phyloP scores from a whole-genome alignment of 1,140 invertebrate species.

The Apis cerana region DNA sequence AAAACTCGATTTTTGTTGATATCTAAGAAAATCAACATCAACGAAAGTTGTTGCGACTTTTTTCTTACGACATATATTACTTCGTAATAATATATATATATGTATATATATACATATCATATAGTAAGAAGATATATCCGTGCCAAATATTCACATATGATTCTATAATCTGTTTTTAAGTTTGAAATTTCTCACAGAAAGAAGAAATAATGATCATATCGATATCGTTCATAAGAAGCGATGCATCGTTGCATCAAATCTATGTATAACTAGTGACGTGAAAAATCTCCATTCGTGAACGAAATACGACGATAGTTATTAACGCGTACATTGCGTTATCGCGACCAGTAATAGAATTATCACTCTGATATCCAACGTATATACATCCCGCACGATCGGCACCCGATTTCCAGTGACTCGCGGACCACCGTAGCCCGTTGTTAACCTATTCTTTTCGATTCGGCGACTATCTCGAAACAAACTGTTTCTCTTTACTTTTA shows the following conservation, averaged over 20 bases:
- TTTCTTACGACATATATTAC: too few relatives aligned
- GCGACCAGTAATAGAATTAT: slow-evolving; percentile 72
- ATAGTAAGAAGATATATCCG: too few relatives aligned
- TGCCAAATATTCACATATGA: too few relatives aligned
- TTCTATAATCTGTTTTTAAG: too few relatives aligned
- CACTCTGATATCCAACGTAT: slow-evolving; percentile 76
- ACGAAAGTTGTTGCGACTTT: too few relatives aligned
- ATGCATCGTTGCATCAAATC: not conserved
- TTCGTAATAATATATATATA: too few relatives aligned
- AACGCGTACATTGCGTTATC: slow-evolving; percentile 66
- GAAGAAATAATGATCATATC: too few relatives aligned
- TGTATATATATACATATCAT: too few relatives aligned
- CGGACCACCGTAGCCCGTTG: slow-evolving; percentile 69
- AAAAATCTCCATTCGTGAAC: slow-evolving; percentile 2
- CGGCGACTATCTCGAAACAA: not conserved
- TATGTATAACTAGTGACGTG: not conserved
- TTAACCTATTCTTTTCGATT: slow-evolving; percentile 53
- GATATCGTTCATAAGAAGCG: too few relatives aligned
- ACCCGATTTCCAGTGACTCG: slow-evolving; percentile 72
- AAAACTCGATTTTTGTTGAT: too few relatives aligned
- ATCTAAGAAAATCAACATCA: too few relatives aligned
- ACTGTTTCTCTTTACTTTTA: not conserved
- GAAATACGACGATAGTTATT: slow-evolving; percentile 15
- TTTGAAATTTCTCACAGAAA: too few relatives aligned
- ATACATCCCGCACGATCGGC: slow-evolving; percentile 71